A percentile compares a stretch with the other conserved stretches of the same genome.
Evolutionary conservation across 2,888 invertebrate genomes (phyloP).

Genomic region (Lasioglossum villosulum): DNA sequence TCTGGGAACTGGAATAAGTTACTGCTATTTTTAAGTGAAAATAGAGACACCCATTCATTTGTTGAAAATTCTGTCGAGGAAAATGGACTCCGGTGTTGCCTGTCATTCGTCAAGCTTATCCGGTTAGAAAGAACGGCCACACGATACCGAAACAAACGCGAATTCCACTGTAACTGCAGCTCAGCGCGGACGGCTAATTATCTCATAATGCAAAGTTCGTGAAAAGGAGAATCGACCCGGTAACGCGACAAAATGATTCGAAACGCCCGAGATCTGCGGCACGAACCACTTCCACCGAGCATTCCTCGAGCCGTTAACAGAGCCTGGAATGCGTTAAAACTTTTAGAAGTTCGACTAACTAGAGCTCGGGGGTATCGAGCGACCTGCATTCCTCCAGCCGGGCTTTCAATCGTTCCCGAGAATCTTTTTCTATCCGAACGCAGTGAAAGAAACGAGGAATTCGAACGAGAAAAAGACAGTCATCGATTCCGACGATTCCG

Average conservation of each 20-base stretch:
- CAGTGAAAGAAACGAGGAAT: neutral
- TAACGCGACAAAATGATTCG: neutral
- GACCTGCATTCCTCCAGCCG: constrained; percentile 40
- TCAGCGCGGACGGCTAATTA: neutral
- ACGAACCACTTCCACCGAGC: constrained; percentile 17
- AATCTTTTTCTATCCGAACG: neutral
- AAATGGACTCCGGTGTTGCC: neutral
- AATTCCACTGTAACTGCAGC: neutral
- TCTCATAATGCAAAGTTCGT: neutral
- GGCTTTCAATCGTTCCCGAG: constrained; percentile 15
- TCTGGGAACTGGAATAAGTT: too few relatives aligned
- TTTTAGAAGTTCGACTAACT: constrained; percentile 50
- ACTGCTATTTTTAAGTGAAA: too few relatives aligned
- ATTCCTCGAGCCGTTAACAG: constrained; percentile 42
- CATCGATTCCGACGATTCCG: neutral
- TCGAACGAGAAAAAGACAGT: neutral
- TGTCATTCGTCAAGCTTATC: neutral
- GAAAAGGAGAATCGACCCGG: neutral
- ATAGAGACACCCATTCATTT: too few relatives aligned
- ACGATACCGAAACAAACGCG: neutral
- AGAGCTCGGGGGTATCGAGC: constrained; percentile 45
- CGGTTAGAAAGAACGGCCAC: neutral
- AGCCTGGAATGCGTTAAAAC: constrained; percentile 51
- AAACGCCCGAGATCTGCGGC: neutral
- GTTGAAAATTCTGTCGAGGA: neutral